Percentiles rank a stretch among this genome's conserved stretches.
Conservation (phyloP, 2,888 invertebrate species). For the Papilio gigon region DNA sequence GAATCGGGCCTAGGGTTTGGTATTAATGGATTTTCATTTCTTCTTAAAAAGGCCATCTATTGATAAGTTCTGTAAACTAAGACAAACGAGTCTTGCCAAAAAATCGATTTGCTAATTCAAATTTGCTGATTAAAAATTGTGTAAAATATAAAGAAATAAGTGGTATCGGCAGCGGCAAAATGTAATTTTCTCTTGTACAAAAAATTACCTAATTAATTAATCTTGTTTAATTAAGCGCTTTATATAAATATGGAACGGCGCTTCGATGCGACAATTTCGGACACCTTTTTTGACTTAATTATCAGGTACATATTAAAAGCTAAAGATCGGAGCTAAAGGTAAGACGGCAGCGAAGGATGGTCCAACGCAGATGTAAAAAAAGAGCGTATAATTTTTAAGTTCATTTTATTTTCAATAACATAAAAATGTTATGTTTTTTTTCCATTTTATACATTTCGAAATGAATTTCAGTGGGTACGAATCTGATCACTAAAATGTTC, state of each 20-base stretch:
- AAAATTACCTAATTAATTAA: too few species aligned
- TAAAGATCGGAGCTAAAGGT: too few species aligned
- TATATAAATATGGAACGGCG: too few species aligned
- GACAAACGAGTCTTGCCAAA: background rate
- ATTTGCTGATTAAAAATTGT: too few species aligned
- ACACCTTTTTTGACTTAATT: too few species aligned
- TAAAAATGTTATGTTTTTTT: constrained; percentile 82
- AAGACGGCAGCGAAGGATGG: background rate
- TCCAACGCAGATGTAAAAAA: constrained; percentile 43
- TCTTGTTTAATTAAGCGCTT: too few species aligned
- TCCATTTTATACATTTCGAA: constrained; percentile 80
- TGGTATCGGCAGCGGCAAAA: too few species aligned
- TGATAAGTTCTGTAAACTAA: background rate
- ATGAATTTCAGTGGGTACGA: constrained; percentile 76
- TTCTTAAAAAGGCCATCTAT: background rate
- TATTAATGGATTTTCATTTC: background rate
- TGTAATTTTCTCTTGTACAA: too few species aligned
- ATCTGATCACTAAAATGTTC: constrained; percentile 75
- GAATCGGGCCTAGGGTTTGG: background rate
- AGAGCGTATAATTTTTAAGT: constrained; percentile 72
- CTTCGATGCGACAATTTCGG: too few species aligned
- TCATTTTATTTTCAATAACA: constrained; percentile 84
- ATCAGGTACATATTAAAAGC: too few species aligned
- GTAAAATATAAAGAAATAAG: too few species aligned
- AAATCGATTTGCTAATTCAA: background rate